Conservation (phyloP, 2,113 vertebrate species). For the Cardinalis cardinalis region DNA sequence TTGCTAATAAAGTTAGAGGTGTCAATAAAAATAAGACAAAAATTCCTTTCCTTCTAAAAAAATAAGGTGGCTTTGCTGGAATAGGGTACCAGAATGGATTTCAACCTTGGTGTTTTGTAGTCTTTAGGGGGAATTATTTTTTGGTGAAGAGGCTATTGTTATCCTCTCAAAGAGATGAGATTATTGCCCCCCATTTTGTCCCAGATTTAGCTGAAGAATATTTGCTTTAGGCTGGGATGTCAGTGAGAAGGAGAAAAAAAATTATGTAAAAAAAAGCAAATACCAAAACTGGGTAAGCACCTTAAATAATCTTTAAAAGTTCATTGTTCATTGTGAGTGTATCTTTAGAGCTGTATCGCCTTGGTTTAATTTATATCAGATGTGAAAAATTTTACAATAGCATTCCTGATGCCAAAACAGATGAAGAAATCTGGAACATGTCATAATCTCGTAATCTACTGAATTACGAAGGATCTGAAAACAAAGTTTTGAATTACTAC, state of each 20-base stretch:
- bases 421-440: background rate
- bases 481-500: background rate
- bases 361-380: background rate
- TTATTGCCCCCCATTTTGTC: background rate
- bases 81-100: background rate
- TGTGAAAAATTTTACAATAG: background rate
- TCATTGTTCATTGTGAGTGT: background rate
- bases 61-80: background rate
- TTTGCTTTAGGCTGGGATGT: background rate
- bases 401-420: background rate
- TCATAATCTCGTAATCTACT: background rate
- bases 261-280: background rate
- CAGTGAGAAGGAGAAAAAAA: slow-evolving; percentile 2
- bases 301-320: background rate
- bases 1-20: background rate
- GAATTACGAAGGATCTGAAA: background rate
- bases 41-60: background rate
- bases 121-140: background rate
- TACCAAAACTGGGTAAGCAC: background rate
- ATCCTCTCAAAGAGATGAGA: background rate
- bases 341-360: slow-evolving; percentile 26
- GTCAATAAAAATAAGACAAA: background rate
- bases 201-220: background rate
- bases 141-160: background rate
- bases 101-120: background rate